Percentiles rank a stretch among this genome's conserved stretches.
Evolutionary conservation across 2,113 vertebrate genomes (phyloP).

Genomic region (Ardeotis arabs): DNA sequence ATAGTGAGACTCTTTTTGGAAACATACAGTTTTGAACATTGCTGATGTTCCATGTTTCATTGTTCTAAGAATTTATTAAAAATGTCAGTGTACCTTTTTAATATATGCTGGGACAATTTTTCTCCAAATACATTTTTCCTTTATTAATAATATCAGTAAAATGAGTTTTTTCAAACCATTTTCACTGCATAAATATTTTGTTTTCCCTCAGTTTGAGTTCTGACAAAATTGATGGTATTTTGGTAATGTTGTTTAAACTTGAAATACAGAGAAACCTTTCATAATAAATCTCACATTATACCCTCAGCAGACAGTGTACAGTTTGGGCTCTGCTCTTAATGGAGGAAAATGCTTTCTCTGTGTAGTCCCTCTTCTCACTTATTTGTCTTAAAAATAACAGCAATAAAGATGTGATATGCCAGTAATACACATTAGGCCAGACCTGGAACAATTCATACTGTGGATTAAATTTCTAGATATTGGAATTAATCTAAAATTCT

Average conservation of each 20-base stretch:
- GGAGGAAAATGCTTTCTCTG: neutral
- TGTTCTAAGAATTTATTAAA: neutral
- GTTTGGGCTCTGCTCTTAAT: neutral
- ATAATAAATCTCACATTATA: neutral
- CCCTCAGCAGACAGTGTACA: neutral
- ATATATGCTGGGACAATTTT: neutral
- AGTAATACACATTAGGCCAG: slow-evolving; percentile 36
- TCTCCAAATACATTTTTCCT: neutral
- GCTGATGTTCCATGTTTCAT: neutral
- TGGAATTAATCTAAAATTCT: slow-evolving; percentile 51
- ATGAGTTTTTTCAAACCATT: neutral
- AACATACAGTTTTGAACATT: neutral
- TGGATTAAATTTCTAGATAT: slow-evolving; percentile 35
- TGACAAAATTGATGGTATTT: neutral
- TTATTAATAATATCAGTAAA: neutral
- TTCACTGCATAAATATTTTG: neutral
- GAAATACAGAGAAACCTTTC: neutral
- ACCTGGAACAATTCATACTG: neutral
- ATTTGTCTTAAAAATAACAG: slow-evolving; percentile 44
- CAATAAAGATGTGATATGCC: slow-evolving; percentile 31
- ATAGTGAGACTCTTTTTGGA: neutral
- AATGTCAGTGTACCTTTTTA: neutral
- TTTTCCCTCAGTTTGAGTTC: neutral
- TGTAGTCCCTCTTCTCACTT: slow-evolving; percentile 3
- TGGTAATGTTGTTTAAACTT: neutral